A percentile compares a stretch with the other conserved stretches of the same genome.
phyloP scores from a whole-genome alignment of 2,113 vertebrate species.

The Myiozetetes cayanensis region DNA sequence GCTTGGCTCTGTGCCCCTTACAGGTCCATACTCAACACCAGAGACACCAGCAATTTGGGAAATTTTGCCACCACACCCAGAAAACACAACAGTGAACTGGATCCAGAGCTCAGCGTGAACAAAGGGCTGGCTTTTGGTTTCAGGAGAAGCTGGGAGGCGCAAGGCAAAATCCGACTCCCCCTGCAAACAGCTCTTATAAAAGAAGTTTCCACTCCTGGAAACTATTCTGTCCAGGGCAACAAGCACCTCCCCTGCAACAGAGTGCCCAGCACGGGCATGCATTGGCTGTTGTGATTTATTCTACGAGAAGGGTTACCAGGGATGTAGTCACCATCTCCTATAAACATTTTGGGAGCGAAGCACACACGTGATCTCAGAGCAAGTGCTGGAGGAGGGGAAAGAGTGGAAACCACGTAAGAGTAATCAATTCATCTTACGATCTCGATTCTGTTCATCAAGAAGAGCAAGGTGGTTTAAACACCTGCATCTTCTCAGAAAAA shows the following conservation, averaged over 20 bases:
- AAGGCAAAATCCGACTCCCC: background rate
- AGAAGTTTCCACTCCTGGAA: background rate
- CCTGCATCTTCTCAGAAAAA: background rate
- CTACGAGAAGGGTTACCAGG: conserved; percentile 4
- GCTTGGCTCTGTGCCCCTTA: background rate
- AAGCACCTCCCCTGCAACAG: background rate
- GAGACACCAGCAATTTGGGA: background rate
- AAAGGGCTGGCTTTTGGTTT: background rate
- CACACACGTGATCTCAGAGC: background rate
- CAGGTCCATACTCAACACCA: background rate
- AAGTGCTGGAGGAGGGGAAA: background rate
- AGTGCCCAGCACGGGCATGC: background rate
- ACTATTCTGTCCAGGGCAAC: conserved; percentile 10
- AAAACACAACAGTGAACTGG: background rate
- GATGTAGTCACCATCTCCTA: background rate
- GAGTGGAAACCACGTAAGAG: background rate
- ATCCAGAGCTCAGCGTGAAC: background rate
- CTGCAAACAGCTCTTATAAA: background rate
- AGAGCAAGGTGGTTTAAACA: background rate
- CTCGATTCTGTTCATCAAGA: background rate
- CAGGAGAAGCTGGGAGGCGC: background rate
- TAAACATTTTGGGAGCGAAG: conserved; percentile 7
- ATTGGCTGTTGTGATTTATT: background rate
- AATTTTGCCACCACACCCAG: conserved; percentile 1
- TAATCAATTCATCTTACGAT: background rate